phyloP scores from a whole-genome alignment of 53 echinoderm and acorn worm species.

The Holothuria leucospilota region DNA sequence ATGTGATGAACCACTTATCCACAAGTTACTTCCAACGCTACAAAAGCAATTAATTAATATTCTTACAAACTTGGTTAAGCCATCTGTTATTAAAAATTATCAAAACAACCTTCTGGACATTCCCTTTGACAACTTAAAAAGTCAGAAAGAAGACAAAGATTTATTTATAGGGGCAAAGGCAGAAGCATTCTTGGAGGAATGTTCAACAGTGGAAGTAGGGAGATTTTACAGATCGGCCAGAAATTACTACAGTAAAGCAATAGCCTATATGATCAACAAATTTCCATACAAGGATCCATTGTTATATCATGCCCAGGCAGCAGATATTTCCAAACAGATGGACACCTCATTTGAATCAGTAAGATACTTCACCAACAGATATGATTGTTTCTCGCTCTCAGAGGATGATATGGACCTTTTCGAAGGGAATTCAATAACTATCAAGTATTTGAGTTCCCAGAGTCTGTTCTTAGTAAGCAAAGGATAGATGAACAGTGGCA shows the following conservation, averaged over 20 bases:
- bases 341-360: no score
- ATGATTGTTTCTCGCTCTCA: constrained; percentile 43
- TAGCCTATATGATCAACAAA: constrained; percentile 52
- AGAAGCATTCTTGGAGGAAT: no score
- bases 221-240: constrained; percentile 47
- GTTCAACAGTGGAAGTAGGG: constrained; percentile 33
- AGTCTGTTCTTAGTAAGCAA: constrained; percentile 39
- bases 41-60: constrained; percentile 50
- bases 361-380: no score
- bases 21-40: constrained; percentile 44
- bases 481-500: constrained; percentile 42
- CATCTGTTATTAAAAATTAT: constrained; percentile 41
- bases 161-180: no score
- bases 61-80: constrained; percentile 49
- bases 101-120: constrained; percentile 41
- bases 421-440: constrained; percentile 58
- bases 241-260: constrained; percentile 50
- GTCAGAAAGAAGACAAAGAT: no score
- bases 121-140: constrained; percentile 45
- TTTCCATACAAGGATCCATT: no score
- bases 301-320: no score
- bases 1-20: no score
- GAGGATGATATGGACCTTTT: constrained; percentile 48
- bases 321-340: no score
- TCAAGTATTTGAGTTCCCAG: no score